These are phyloP conservation scores for Orientallactaga bullata DNA, from an alignment of 2,113 vertebrate species.

Conservation along the genomic window DNA sequence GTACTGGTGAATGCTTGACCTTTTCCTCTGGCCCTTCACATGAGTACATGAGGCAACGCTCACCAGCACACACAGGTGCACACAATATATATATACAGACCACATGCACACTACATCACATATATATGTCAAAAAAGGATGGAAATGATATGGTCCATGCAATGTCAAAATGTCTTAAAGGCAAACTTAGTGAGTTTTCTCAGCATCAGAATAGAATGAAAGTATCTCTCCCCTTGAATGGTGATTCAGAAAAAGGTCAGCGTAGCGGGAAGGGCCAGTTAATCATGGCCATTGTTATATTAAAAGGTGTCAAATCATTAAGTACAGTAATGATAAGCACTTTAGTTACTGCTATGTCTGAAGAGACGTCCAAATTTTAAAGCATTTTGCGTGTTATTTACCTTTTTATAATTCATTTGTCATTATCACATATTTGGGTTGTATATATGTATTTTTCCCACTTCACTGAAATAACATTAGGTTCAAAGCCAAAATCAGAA, in stretches of 20 bases:
- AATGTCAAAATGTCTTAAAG: neutral
- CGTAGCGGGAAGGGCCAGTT: neutral
- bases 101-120: too few species aligned
- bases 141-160: neutral
- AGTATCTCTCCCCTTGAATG: neutral
- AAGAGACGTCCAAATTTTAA: slow-evolving; percentile 47
- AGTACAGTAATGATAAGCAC: neutral
- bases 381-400: neutral
- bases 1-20: too few species aligned
- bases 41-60: too few species aligned
- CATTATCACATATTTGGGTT: neutral
- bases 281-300: neutral
- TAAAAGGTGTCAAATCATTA: slow-evolving; percentile 14
- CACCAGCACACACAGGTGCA: too few species aligned
- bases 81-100: too few species aligned
- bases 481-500: slow-evolving; percentile 33
- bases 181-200: neutral
- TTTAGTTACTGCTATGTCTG: slow-evolving; percentile 23
- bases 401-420: neutral
- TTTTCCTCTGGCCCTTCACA: too few species aligned
- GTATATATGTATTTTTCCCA: slow-evolving; percentile 3
- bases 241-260: neutral
- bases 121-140: too few species aligned
- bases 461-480: neutral
- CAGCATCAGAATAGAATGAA: neutral